Evolutionary conservation across 2,888 invertebrate genomes (phyloP).

Genomic region (Archips xylosteana): DNA sequence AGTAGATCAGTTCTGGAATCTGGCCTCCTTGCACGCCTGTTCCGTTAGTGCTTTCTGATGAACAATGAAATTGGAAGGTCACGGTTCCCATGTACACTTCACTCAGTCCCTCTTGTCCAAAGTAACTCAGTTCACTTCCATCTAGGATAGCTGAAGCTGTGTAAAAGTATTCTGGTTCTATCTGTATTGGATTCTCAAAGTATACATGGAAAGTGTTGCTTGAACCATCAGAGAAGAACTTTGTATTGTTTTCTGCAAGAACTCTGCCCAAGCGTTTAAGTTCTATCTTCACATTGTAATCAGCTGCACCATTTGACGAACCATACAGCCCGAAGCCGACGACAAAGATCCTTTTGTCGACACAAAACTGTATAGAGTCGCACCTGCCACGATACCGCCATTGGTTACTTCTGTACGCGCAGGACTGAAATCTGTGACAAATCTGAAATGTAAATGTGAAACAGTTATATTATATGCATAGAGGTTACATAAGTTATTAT

Average conservation of each 20-base stretch:
- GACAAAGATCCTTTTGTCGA: conserved; percentile 97
- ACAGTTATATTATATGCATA: conserved; percentile 23
- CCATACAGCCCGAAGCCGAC: conserved; percentile 98
- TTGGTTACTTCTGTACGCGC: conserved; percentile 98
- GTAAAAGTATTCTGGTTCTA: conserved; percentile 97
- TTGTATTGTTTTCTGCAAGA: conserved; percentile 95
- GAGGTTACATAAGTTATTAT: background rate
- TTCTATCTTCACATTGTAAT: conserved; percentile 97
- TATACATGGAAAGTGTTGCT: conserved; percentile 96
- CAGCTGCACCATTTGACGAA: conserved; percentile 97
- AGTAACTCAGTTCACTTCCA: conserved; percentile 97
- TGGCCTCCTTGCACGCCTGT: conserved; percentile 99
- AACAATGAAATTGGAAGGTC: conserved; percentile 98
- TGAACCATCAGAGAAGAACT: conserved; percentile 98
- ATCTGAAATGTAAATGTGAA: conserved; percentile 84
- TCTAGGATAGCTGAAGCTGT: conserved; percentile 98
- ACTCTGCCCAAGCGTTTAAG: conserved; percentile 95
- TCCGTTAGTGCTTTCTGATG: conserved; percentile 98
- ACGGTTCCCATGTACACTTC: conserved; percentile 97
- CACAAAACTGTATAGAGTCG: conserved; percentile 98
- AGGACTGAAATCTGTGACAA: conserved; percentile 98
- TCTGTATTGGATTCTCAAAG: conserved; percentile 93
- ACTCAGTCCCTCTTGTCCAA: conserved; percentile 98
- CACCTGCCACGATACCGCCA: conserved; percentile 98
- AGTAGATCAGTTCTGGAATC: conserved; percentile 98